phyloP scores from a whole-genome alignment of 2,113 vertebrate genomes.

The Myotis lucifugus region DNA sequence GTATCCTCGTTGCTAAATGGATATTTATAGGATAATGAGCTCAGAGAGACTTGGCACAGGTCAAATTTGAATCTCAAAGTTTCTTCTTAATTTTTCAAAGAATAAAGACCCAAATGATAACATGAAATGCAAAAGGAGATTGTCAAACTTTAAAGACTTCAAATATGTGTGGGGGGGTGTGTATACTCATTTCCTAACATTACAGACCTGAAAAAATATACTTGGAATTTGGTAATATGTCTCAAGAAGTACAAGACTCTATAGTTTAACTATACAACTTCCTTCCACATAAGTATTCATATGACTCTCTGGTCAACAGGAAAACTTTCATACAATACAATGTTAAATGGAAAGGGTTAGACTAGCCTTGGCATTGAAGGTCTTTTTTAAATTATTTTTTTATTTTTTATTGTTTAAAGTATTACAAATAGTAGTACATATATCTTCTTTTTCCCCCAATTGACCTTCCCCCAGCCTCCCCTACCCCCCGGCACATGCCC shows the following conservation, averaged over 20 bases:
- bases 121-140: background rate
- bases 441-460: no score
- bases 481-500: no score
- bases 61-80: background rate
- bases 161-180: no score
- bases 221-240: background rate
- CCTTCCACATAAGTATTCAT: background rate
- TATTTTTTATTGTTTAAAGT: no score
- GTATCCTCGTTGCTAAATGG: background rate
- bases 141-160: background rate
- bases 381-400: background rate
- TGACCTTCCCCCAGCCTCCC: no score
- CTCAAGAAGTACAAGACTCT: background rate
- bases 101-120: background rate
- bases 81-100: conserved; percentile 32
- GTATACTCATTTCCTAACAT: background rate
- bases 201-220: background rate
- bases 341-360: background rate
- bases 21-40: background rate
- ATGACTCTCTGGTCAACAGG: background rate
- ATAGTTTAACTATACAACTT: background rate
- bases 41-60: background rate
- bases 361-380: background rate
- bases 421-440: no score
- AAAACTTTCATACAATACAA: background rate